These are phyloP conservation scores for Pantherophis vulpinus DNA, from an alignment of 2,797 vertebrate species.

Conservation along the genomic window DNA sequence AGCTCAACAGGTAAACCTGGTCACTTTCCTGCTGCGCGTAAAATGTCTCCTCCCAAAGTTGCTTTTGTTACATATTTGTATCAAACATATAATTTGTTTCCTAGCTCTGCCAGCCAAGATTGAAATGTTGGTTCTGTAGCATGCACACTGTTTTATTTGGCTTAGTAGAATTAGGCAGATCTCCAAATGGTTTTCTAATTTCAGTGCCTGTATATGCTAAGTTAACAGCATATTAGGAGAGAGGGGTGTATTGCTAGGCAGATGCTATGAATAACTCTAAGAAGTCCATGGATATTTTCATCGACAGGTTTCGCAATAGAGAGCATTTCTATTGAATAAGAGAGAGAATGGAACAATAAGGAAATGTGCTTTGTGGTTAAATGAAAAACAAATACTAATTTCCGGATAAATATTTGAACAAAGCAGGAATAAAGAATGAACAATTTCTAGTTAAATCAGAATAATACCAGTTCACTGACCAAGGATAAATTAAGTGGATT, in stretches of 20 bases:
- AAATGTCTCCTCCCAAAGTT: not conserved
- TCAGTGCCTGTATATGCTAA: slow-evolving; percentile 4
- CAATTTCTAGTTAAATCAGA: slow-evolving; percentile 16
- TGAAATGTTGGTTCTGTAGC: not conserved
- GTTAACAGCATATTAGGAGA: not conserved
- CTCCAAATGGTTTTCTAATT: slow-evolving; percentile 5
- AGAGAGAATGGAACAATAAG: not conserved
- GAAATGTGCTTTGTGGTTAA: not conserved
- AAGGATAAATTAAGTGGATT: slow-evolving; percentile 1
- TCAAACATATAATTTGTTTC: not conserved
- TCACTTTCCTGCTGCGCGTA: no score
- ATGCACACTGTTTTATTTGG: not conserved
- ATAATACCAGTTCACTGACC: slow-evolving; percentile 1
- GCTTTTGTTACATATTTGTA: not conserved
- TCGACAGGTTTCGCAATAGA: not conserved
- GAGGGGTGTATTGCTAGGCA: not conserved
- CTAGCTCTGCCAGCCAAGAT: not conserved
- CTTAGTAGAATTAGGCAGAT: slow-evolving; percentile 6
- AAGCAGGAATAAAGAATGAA: slow-evolving; percentile 1
- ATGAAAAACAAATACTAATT: slow-evolving; percentile 35
- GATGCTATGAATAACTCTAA: not conserved
- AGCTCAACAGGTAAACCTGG: not conserved
- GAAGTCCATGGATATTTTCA: not conserved
- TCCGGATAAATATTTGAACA: slow-evolving; percentile 9
- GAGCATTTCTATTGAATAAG: not conserved